Conservation (phyloP, 2,888 invertebrate species). For the Cryptocheilus praepositus region DNA sequence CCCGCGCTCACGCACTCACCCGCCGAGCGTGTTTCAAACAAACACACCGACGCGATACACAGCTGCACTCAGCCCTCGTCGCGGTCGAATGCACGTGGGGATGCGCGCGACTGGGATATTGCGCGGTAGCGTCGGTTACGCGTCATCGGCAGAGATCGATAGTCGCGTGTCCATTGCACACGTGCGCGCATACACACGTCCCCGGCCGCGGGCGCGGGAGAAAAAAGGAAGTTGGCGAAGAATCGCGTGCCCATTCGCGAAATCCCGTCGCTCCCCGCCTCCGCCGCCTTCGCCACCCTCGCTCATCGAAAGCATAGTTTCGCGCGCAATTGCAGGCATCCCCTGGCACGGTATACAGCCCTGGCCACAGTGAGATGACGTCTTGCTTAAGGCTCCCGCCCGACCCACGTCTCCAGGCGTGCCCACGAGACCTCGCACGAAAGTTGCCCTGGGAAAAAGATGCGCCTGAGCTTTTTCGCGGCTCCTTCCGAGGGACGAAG, state of each 20-base stretch:
- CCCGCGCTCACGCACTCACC: too few species aligned
- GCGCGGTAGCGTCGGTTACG: constrained; percentile 49
- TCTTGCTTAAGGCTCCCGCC: constrained; percentile 69
- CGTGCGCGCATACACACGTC: too few species aligned
- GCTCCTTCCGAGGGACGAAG: constrained; percentile 70
- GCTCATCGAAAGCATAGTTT: constrained; percentile 14
- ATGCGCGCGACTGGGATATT: constrained; percentile 36
- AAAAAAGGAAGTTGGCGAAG: constrained; percentile 8
- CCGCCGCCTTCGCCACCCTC: constrained; percentile 9
- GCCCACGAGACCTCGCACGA: constrained; percentile 36
- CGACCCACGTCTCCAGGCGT: constrained; percentile 56
- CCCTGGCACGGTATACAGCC: constrained; percentile 62
- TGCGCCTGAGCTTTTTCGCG: constrained; percentile 63
- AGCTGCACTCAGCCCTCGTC: constrained; percentile 7
- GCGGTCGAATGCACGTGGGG: constrained; percentile 32
- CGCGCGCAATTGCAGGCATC: constrained; percentile 38
- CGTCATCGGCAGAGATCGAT: constrained; percentile 53
- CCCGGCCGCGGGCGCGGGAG: constrained; percentile 4
- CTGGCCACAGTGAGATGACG: constrained; percentile 70
- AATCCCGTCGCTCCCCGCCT: background rate
- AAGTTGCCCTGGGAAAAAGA: constrained; percentile 65
- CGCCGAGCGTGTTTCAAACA: background rate
- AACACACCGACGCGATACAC: too few species aligned
- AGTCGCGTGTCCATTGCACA: constrained; percentile 18
- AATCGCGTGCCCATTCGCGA: background rate